Evolutionary conservation across 2,888 invertebrate species (phyloP).

Genomic region (Apamea monoglypha): DNA sequence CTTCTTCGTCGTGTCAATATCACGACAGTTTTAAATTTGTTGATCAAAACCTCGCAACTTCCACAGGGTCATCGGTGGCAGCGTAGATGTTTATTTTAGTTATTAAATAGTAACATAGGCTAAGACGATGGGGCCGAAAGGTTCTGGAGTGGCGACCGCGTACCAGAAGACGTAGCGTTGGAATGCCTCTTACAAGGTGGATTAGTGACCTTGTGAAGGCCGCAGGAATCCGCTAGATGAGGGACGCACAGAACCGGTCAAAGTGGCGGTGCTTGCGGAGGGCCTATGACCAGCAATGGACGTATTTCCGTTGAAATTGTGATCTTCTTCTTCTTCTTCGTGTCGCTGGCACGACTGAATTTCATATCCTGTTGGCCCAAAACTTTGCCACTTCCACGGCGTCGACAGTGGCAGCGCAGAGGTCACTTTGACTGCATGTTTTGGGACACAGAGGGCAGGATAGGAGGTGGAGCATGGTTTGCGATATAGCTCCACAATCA

Average conservation of each 20-base stretch:
- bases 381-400: no score
- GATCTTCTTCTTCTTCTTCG: no score
- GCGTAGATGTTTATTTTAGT: background rate
- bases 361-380: no score
- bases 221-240: background rate
- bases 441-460: no score
- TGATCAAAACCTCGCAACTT: background rate
- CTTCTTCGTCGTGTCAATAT: background rate
- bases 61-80: background rate
- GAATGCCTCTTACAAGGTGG: background rate
- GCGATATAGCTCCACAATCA: no score
- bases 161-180: background rate
- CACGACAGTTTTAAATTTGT: background rate
- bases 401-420: no score
- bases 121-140: background rate
- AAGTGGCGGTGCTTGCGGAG: background rate
- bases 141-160: background rate
- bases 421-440: no score
- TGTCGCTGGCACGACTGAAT: no score
- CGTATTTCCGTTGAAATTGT: background rate
- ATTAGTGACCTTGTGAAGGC: background rate
- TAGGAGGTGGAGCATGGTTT: no score
- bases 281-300: background rate
- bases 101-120: background rate
- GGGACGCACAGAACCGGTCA: background rate